phyloP scores from a whole-genome alignment of 2,797 vertebrate species.

The Eremophila alpestris region DNA sequence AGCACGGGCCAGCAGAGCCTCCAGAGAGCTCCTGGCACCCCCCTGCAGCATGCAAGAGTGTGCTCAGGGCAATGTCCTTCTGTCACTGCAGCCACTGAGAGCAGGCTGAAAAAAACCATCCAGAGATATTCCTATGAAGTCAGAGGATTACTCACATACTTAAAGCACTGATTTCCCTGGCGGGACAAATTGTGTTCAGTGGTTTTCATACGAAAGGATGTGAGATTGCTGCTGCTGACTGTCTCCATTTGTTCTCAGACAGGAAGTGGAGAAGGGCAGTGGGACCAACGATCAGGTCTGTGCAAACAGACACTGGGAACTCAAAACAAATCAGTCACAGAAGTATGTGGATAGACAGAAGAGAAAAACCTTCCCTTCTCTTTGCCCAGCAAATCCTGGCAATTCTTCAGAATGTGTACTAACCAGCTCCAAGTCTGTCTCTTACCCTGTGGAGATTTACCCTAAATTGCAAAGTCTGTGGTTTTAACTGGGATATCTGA shows the following conservation, averaged over 20 bases:
- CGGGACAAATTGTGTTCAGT: background rate
- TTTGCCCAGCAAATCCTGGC: background rate
- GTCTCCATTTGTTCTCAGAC: constrained; percentile 19
- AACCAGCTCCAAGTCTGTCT: background rate
- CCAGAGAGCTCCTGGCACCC: background rate
- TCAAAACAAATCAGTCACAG: constrained; percentile 1
- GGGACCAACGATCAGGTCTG: background rate
- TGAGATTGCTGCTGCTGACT: constrained; percentile 15
- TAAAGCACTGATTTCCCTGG: constrained; percentile 20
- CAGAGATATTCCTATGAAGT: background rate
- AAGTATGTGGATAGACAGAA: background rate
- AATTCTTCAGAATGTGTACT: constrained; percentile 19
- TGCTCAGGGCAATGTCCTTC: background rate
- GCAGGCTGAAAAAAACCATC: background rate
- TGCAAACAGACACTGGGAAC: constrained; percentile 48
- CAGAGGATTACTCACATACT: constrained; percentile 15
- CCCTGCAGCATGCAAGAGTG: fast-evolving
- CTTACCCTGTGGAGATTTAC: background rate
- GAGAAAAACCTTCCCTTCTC: background rate
- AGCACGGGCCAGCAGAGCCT: background rate
- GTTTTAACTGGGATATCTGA: background rate
- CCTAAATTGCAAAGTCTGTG: constrained; percentile 1
- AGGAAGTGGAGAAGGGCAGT: background rate
- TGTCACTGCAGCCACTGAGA: background rate
- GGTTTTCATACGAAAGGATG: background rate